Base-by-base conservation (phyloP, 2,113 vertebrate genomes). In the Neomonachus schauinslandi region DNA sequence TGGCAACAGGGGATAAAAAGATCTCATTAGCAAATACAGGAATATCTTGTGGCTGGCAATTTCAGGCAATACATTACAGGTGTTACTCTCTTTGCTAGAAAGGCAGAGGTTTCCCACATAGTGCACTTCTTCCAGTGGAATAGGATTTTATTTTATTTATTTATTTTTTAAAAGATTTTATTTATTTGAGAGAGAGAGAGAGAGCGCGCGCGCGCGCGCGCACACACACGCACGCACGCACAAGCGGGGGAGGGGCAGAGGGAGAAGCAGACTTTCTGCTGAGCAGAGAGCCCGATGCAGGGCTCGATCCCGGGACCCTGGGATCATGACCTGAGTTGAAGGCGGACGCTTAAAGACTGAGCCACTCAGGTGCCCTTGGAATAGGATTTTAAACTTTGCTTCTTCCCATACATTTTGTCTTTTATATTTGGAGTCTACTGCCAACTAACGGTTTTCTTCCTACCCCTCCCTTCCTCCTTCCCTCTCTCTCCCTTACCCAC, bases 401-500 rank as follows among this genome's bases (percentile, higher is more conserved):
- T 91, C 42, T 97, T 95, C 31, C 19, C 79, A 1, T 92, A 57
- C 7, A 61, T 79, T 94, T 83, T 97, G 19, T 89, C 67, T 94
- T 97, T 96, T 91, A 63, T 89, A 91, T 85, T 94, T 22, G 65
- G 16, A 90, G 8, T 89, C 53, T 97, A 28, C 21, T 95, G 71
- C 63, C 16, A 88, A 57, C 85, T 96, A 94, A 97, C 55, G 51
- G 16, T 67, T 72, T 85, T 91, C n/a, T 21, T 95, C 86, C 76
- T n/a, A 49, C 15, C 49, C 26, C 26, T 46, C 8, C 9, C 33
- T 69, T n/a, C 18, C 33, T 69, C n/a, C 14, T 5, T 65, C 28
- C 63, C 39, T 42, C 22, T 22, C 71, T 67, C 33, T 7, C 39
- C 39, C 39, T 39, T 21, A 49, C 57, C 7, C 21, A 22, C 57